Conservation (phyloP, 2,113 vertebrate genomes). For the Ictalurus furcatus region DNA sequence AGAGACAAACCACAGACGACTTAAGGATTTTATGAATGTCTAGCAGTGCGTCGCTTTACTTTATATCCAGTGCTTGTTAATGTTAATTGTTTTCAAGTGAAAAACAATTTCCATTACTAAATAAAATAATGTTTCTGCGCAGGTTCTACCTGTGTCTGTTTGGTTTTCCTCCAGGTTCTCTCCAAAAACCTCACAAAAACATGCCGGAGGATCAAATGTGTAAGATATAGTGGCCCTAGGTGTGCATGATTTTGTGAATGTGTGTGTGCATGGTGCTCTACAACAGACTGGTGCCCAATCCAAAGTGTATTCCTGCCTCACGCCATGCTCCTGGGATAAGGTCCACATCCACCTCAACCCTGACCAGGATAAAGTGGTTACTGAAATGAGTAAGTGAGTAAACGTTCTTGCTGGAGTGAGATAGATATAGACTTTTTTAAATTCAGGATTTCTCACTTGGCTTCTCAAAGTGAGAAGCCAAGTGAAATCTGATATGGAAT, state of each 20-base stretch:
- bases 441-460: too few relatives aligned
- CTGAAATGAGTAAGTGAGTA: too few relatives aligned
- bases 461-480: too few relatives aligned
- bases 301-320: background rate
- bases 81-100: background rate
- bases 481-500: too few relatives aligned
- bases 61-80: background rate
- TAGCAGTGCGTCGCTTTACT: background rate
- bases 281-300: background rate
- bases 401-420: too few relatives aligned
- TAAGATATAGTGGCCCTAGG: background rate
- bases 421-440: too few relatives aligned
- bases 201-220: background rate
- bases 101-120: too few relatives aligned
- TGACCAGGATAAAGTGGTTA: background rate
- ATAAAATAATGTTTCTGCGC: background rate
- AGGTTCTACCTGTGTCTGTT: background rate
- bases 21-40: background rate
- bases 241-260: background rate
- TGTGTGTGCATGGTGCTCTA: background rate
- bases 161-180: background rate
- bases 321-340: background rate
- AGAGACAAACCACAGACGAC: slow-evolving; percentile 6
- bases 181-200: background rate
- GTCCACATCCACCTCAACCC: background rate